Base-by-base conservation (phyloP, 2,113 vertebrate genomes). In the Scopus umbretta region DNA sequence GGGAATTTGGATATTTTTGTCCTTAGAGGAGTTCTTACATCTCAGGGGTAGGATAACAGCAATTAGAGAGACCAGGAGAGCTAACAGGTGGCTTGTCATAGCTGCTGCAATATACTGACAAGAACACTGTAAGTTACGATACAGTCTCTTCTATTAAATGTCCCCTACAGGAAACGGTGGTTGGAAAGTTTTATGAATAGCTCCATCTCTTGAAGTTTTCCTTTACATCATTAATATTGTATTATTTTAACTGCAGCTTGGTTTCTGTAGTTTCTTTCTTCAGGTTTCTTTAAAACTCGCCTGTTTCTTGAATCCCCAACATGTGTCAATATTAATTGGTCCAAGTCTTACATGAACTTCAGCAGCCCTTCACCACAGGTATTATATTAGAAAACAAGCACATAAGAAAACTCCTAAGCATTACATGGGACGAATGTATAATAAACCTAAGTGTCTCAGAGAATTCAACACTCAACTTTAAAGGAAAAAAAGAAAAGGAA, bases 381-480 rank as follows among this genome's bases (percentile, higher is more conserved):
- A 38, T 71, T 62, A 16, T 4, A 56, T 62, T 32, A 66, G n/a
- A 76, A 76, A 75, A 74, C 5, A 52, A 75, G 27, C 0, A 0
- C 36, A 7, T 30, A 53, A 85, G 42, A 65, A 47, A 62, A 61
- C 38, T 38, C 11, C 45, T 72, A 36, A 53, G 40, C 26, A 53
- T 53, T 59, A 47, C 30, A 36, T 40, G 23, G 42, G 47, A n/a
- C 43, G 32, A 61, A 78, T 34, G 30, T 42, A 16, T n/a, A 55
- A 76, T 62, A 80, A 82, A 59, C 2, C 7, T 16, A 82, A 38
- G 25, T 30, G 5, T 22, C 19, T 70, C 47, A 55, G 47, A 47
- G 2, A 62, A 58, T 25, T 75, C 25, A 71, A 49, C 0, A 0
- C 2, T 27, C 7, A 2, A 40, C 15, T 61, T 61, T 13, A 38